Evolutionary conservation across 2,113 vertebrate genomes (phyloP), one percentile per base, ranked within the genome.

Genomic region (Pteruthius melanotis): DNA sequence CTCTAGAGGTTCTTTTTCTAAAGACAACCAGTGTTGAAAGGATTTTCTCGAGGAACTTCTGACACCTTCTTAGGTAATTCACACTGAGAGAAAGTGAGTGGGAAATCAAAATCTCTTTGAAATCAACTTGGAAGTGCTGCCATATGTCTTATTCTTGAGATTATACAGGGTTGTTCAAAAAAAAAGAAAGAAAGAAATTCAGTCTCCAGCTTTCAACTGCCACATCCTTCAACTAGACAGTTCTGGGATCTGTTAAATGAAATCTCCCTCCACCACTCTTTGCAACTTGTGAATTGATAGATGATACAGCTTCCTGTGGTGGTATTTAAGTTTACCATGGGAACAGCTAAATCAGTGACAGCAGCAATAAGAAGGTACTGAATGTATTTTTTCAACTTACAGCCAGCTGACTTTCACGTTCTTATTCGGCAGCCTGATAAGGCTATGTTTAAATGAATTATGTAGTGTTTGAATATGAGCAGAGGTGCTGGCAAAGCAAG

Each of bases 291-390:
- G 88, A 93, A 89, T 42, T 92, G 88, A 90, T 92, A 89, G 76
- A 76, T 93, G 85, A 66, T 90, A 74, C 53, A 89, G 72, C 65
- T 95, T 96, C 69, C 88, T 68, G 53, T 20, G 39, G 23, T 87
- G 95, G 19, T 95, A 92, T 92, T 94, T 91, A 20, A 93, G 60
- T 93, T 94, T 92, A 75, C 87, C 93, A 92, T 90, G 92, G 90
- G 90, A 96, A 95, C 93, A 88, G 79, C 90, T 91, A 90, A 64
- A 93, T 74, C 80, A 59, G 82, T 69, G 90, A 87, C 84, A 94
- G 96, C 91, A 91, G 87, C 82, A 94, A n/a, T 94, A 90, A 90
- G 76, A 87, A 96, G 85, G 30, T 56, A 75, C 44, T 39, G 65
- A 86, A 77, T 95, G 20, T 77, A 42, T 91, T 93, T 89, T 87